These are phyloP conservation scores for Micrasema minimum DNA, from an alignment of 1,140 invertebrate species.

Conservation along the genomic window DNA sequence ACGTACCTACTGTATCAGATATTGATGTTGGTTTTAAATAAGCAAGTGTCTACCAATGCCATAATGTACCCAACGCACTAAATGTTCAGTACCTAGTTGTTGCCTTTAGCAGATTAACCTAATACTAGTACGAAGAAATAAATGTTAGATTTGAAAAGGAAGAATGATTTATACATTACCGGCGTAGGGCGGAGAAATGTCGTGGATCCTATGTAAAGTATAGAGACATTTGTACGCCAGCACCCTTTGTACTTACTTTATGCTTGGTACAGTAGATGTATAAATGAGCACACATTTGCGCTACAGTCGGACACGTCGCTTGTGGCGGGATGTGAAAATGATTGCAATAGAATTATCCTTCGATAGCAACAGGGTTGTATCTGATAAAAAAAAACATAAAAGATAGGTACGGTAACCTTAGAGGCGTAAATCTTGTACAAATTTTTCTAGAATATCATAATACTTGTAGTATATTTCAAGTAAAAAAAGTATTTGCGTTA, in stretches of 20 bases:
- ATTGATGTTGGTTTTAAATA: too few relatives aligned
- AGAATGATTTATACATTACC: conserved; percentile 27
- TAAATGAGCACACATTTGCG: conserved; percentile 14
- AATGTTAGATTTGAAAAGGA: conserved; percentile 16
- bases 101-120: too few relatives aligned
- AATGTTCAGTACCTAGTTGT: too few relatives aligned
- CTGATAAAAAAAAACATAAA: too few relatives aligned
- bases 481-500: too few relatives aligned
- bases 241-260: conserved; percentile 25
- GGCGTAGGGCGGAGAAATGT: conserved; percentile 11
- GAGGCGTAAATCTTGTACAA: too few relatives aligned
- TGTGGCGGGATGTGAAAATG: conserved; percentile 14
- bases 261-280: not conserved
- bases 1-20: too few relatives aligned
- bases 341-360: conserved; percentile 25
- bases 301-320: not conserved
- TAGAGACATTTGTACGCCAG: conserved; percentile 9
- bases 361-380: not conserved
- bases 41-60: too few relatives aligned
- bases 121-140: not conserved
- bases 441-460: too few relatives aligned
- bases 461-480: too few relatives aligned
- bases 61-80: too few relatives aligned
- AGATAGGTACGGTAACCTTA: too few relatives aligned
- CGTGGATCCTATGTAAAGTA: conserved; percentile 13